Percentiles rank a stretch among this genome's conserved stretches.
These are phyloP conservation scores for Sinotaia quadrata DNA, from an alignment of 2,888 invertebrate genomes.

Conservation along the genomic window DNA sequence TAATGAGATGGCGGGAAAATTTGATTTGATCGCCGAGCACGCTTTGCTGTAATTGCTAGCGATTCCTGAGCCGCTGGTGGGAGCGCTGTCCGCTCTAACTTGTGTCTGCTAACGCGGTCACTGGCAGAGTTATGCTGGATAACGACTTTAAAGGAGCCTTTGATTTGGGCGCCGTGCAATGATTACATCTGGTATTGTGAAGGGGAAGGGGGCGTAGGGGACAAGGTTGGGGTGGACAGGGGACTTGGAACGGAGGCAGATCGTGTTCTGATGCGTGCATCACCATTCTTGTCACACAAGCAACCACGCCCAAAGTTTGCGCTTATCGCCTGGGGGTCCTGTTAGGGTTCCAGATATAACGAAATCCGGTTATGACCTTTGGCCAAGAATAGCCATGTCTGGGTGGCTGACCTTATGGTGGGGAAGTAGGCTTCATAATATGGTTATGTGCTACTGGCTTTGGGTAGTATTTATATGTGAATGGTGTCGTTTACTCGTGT, in stretches of 20 bases:
- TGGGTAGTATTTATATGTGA: too few species aligned
- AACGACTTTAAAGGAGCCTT: constrained; percentile 1
- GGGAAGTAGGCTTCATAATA: too few species aligned
- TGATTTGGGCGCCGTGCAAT: not conserved
- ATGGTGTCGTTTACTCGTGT: too few species aligned
- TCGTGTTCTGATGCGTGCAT: not conserved
- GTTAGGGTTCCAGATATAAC: too few species aligned
- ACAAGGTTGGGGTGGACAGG: too few species aligned
- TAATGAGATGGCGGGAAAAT: constrained; percentile 29
- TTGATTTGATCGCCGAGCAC: constrained; percentile 26
- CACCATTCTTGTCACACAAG: not conserved
- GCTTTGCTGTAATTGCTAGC: constrained; percentile 26
- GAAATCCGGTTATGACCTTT: not conserved
- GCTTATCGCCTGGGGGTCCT: too few species aligned
- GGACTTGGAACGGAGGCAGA: too few species aligned
- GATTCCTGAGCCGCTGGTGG: constrained; percentile 16
- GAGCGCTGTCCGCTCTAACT: not conserved
- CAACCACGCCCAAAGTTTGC: constrained; percentile 2
- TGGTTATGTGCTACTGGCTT: too few species aligned
- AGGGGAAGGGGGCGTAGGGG: not conserved
- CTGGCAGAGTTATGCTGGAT: not conserved
- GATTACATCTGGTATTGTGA: not conserved
- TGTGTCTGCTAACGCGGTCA: not conserved
- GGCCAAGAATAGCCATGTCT: not conserved
- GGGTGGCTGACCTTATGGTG: too few species aligned